A percentile compares a stretch with the other conserved stretches of the same genome.
Conservation (phyloP, 2,797 vertebrate species). For the Gymnothorax javanicus region DNA sequence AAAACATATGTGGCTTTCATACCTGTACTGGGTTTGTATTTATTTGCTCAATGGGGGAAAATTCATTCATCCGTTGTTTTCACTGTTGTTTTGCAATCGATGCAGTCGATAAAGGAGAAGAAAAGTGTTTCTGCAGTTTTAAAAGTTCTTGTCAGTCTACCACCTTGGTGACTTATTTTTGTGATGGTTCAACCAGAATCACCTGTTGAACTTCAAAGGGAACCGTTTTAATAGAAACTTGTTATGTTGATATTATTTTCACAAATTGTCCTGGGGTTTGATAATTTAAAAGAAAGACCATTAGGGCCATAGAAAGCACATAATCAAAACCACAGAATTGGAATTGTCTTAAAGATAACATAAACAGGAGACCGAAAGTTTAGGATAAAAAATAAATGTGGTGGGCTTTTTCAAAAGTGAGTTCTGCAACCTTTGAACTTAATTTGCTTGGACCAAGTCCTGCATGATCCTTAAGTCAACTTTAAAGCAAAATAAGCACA, state of each 20-base stretch:
- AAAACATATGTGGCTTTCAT: too few relatives aligned
- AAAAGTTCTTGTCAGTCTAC: too few relatives aligned
- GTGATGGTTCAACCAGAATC: too few relatives aligned
- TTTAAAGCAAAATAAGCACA: slow-evolving; percentile 22
- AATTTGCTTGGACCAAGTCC: slow-evolving; percentile 14
- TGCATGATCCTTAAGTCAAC: slow-evolving; percentile 20
- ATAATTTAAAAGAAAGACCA: background rate
- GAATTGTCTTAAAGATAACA: background rate
- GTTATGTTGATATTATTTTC: background rate
- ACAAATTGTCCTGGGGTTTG: background rate
- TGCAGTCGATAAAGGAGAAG: too few relatives aligned
- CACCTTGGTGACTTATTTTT: too few relatives aligned
- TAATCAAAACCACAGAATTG: background rate
- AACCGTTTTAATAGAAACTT: background rate
- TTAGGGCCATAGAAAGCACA: background rate
- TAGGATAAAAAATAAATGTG: background rate
- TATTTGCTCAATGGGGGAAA: too few relatives aligned
- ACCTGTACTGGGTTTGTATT: too few relatives aligned
- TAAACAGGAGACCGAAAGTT: background rate
- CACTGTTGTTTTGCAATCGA: too few relatives aligned
- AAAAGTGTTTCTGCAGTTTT: too few relatives aligned
- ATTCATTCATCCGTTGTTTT: too few relatives aligned
- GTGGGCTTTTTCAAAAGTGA: too few relatives aligned
- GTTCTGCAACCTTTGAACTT: slow-evolving; percentile 7
- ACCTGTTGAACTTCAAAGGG: too few relatives aligned